Base-by-base conservation (phyloP, 1,140 invertebrate species). In the Arion vulgaris region DNA sequence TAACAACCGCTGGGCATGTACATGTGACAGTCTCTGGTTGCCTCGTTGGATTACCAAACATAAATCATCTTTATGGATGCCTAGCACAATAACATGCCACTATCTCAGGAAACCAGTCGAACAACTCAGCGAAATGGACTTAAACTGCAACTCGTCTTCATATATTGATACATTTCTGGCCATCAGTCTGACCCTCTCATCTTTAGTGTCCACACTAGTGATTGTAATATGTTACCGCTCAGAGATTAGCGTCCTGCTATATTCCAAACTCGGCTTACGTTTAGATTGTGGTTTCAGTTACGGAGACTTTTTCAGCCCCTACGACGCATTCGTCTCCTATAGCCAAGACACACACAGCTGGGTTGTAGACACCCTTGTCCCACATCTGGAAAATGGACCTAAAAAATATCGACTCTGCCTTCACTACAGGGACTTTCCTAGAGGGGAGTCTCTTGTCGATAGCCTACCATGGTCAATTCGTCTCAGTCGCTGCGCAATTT, bases 261-360 rank as follows among this genome's bases (percentile, higher is more conserved):
- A 83, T 62, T 77, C 81, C 5, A 80, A 81, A 62, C 79, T 86
- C 38, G 57, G 81, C 0, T 34, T 82, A 26, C 79, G 81, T 0
- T 69, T 81, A 36, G 81, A 79, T 28, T 66, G 69, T 71, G 78
- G 69, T 13, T 81, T 83, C 39, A 38, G 19, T n/a, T 81, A 84
- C 49, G 81, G 83, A 19, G 57, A 84, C 41, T 0, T 53, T 41
- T 78, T 57, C 26, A 76, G 51, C 28, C 77, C 71, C 26, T 88
- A 97, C 92, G 98, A 98, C 90, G 97, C 96, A 53, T 98, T 97
- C 91, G 95, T 98, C 7, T 95, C 96, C 83, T 98, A 98, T 93
- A 97, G 96, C 83, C 96, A 96, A 32, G 96, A 97, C 92, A 97
- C 98, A 92, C 96, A 97, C 88, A 95, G 96, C 89, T 97, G 97